A percentile compares a stretch with the other conserved stretches of the same genome.
Evolutionary conservation across 2,797 vertebrate species (phyloP).

Genomic region (Sternarchorhynchus goeldii): DNA sequence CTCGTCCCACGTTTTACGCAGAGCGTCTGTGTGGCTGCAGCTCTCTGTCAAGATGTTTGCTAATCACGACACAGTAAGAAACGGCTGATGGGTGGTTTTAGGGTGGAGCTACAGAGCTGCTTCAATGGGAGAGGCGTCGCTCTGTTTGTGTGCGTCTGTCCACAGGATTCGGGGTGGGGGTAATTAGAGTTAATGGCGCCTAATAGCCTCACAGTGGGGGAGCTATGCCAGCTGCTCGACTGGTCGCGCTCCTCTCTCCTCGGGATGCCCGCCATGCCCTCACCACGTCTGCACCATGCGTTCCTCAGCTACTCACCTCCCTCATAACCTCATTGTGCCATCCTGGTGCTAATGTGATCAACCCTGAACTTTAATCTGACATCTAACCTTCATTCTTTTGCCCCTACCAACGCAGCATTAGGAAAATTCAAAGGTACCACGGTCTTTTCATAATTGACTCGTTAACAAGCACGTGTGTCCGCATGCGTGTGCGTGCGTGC

Average conservation of each 20-base stretch:
- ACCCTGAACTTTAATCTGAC: constrained; percentile 7
- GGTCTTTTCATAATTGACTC: constrained; percentile 15
- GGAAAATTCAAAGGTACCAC: constrained; percentile 99
- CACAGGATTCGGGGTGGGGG: constrained; percentile 39
- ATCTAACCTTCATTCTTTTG: constrained; percentile 49
- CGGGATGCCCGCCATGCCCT: constrained; percentile 37
- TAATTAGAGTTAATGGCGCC: constrained; percentile 58
- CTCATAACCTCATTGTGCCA: not conserved
- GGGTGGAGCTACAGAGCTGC: constrained; percentile 4
- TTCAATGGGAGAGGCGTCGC: constrained; percentile 1
- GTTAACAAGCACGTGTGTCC: constrained; percentile 13
- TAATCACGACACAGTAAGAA: too few species aligned
- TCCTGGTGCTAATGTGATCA: not conserved
- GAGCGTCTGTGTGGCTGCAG: too few species aligned
- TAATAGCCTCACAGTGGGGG: constrained; percentile 48
- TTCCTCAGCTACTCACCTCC: not conserved
- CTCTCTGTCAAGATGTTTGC: too few species aligned
- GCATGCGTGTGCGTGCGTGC: not conserved
- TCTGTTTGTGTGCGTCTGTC: constrained; percentile 44
- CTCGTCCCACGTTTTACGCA: not conserved
- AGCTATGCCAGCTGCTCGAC: constrained; percentile 48
- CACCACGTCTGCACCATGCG: constrained; percentile 15
- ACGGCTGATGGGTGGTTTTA: not conserved
- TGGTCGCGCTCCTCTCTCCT: constrained; percentile 53
- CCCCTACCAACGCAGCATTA: constrained; percentile 93